A percentile compares a stretch with the other conserved stretches of the same genome.
These are phyloP conservation scores for Podargus strigoides DNA, from an alignment of 2,797 vertebrate species.

Conservation along the genomic window DNA sequence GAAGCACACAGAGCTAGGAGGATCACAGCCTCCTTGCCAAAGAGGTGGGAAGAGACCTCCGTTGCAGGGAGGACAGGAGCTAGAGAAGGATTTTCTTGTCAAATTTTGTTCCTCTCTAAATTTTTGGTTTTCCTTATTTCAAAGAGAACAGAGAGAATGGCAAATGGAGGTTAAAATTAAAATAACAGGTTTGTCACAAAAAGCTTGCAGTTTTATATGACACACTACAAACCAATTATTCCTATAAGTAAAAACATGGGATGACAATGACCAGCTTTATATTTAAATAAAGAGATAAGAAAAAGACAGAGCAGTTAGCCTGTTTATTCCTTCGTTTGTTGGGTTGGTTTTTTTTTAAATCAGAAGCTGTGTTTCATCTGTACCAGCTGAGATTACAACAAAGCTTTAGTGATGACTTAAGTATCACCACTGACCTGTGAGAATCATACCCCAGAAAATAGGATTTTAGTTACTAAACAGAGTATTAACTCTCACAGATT, in stretches of 20 bases:
- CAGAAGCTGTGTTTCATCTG: background rate
- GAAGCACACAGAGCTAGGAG: background rate
- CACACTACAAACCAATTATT: background rate
- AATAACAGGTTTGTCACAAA: background rate
- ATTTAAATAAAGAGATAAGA: background rate
- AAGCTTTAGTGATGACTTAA: background rate
- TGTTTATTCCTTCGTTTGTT: background rate
- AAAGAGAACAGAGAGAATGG: background rate
- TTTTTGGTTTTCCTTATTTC: background rate
- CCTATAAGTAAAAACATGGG: background rate
- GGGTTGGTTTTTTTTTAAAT: background rate
- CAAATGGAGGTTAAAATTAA: background rate
- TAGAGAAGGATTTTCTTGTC: background rate
- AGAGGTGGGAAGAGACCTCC: background rate
- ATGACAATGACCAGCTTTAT: background rate
- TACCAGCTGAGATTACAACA: background rate
- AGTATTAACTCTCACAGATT: background rate
- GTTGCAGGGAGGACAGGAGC: fast-evolving
- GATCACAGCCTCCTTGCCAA: background rate
- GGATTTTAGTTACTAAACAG: background rate
- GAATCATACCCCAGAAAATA: background rate
- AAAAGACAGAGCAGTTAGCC: background rate
- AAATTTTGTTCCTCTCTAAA: background rate
- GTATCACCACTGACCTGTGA: background rate
- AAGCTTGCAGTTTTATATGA: background rate